Conservation (phyloP, 2,797 vertebrate genomes). For the Pelobates cultripes region DNA sequence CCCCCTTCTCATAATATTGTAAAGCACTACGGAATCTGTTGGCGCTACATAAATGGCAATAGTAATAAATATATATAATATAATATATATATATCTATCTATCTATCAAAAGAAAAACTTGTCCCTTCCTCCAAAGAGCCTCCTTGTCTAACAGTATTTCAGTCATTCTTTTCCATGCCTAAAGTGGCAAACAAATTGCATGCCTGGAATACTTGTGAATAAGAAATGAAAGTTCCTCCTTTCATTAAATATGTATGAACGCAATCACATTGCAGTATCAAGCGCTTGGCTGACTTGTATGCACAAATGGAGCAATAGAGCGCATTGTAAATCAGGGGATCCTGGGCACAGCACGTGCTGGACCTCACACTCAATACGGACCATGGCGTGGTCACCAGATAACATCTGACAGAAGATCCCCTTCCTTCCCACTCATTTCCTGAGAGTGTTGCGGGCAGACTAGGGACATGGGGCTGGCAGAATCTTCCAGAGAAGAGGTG, state of each 20-base stretch:
- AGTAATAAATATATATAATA: no score
- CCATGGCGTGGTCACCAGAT: not conserved
- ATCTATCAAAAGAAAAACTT: not conserved
- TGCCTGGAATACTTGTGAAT: conserved; percentile 34
- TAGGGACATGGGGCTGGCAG: conserved; percentile 1
- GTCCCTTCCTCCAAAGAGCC: conserved; percentile 26
- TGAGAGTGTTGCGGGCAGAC: conserved; percentile 4
- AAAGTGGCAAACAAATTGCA: conserved; percentile 18
- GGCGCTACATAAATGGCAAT: no score
- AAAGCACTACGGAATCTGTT: no score
- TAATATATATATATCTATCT: no score
- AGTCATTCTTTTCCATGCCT: conserved; percentile 38
- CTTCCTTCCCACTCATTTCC: conserved; percentile 14
- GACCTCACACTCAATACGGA: not conserved
- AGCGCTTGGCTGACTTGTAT: conserved; percentile 35
- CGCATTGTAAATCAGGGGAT: conserved; percentile 3
- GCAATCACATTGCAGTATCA: conserved; percentile 22
- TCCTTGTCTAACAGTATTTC: conserved; percentile 34
- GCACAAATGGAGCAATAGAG: not conserved
- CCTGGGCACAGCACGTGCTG: not conserved
- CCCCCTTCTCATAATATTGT: no score
- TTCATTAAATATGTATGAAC: not conserved
- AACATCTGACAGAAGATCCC: not conserved
- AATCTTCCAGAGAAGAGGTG: not conserved
- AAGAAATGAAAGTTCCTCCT: conserved; percentile 4